phyloP scores from a whole-genome alignment of 2,888 invertebrate genomes.

The Melanargia galathea region DNA sequence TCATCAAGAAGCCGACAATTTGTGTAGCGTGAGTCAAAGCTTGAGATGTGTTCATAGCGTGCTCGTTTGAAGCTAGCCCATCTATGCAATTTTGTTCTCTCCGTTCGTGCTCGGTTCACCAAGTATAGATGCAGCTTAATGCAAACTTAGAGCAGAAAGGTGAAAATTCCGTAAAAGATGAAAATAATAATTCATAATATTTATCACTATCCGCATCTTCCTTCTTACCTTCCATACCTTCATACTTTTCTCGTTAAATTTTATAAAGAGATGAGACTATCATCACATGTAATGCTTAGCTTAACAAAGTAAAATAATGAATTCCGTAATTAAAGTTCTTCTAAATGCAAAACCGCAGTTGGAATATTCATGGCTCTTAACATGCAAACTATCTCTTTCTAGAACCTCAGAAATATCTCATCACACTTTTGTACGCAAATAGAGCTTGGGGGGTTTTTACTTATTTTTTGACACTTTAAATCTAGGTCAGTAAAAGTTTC shows the following conservation, averaged over 20 bases:
- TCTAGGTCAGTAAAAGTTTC: neutral
- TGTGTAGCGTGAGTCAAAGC: no score
- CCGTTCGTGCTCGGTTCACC: no score
- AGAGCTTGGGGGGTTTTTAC: neutral
- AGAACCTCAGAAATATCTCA: conserved; percentile 8
- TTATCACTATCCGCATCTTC: neutral
- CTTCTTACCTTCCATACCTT: no score
- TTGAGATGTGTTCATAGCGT: no score
- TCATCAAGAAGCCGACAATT: no score
- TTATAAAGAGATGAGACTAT: neutral
- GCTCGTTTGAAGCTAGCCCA: no score
- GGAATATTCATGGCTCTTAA: conserved; percentile 14
- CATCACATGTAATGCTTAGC: neutral
- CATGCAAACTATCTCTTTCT: conserved; percentile 12
- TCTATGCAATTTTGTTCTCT: no score
- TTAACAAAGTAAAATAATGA: neutral
- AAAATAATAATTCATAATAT: no score
- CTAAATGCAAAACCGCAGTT: conserved; percentile 15
- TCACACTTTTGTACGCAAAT: neutral
- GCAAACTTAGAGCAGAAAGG: no score
- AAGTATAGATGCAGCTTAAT: no score
- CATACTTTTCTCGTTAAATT: no score
- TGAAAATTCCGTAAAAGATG: no score
- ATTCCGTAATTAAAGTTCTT: neutral
- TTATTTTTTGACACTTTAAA: neutral